Base-by-base conservation (phyloP, 2,113 vertebrate species). In the Pogona vitticeps region DNA sequence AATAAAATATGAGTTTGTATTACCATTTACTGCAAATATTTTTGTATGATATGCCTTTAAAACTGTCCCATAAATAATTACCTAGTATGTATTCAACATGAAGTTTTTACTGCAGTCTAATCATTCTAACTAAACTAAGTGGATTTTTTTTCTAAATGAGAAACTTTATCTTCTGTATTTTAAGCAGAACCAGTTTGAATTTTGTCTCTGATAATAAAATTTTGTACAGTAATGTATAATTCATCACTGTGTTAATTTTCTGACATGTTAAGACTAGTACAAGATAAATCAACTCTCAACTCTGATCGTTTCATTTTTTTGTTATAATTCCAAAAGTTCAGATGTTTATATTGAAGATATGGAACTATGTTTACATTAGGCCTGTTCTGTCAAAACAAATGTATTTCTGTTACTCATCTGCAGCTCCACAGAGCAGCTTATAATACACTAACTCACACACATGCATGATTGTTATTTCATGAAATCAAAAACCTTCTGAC, bases 141-240 rank as follows among this genome's bases (percentile, higher is more conserved):
- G 76, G 56, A 78, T 75, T 90, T 90, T 76, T 88, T 96, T 94
- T 96, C 90, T 91, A 86, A 90, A 89, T 94, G 58, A 94, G 58
- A 94, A 95, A 93, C 86, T 93, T 92, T 91, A 87, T 94, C 90
- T 94, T 93, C 93, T 96, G 94, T 97, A 94, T 96, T 97, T 96
- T 95, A 95, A 95, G 83, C 78, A 93, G 93, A 96, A 95, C n/a
- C 89, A 92, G 94, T 92, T 93, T 95, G 91, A 95, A 95, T 97
- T 97, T 96, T 97, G 88, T 89, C 89, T 96, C 91, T 95, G 91
- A 94, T 95, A 96, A 96, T 96, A 97, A 96, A 96, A 95, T 95
- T 97, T 95, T 96, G 73, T 95, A 95, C 82, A 95, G 93, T 94
- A 95, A 95, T 91, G 59, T 94, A 82, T 94, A 94, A 95, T 94